A percentile compares a stretch with the other conserved stretches of the same genome.
These are phyloP conservation scores for Muntiacus muntjak DNA, from an alignment of 2,113 vertebrate genomes.

Conservation along the genomic window DNA sequence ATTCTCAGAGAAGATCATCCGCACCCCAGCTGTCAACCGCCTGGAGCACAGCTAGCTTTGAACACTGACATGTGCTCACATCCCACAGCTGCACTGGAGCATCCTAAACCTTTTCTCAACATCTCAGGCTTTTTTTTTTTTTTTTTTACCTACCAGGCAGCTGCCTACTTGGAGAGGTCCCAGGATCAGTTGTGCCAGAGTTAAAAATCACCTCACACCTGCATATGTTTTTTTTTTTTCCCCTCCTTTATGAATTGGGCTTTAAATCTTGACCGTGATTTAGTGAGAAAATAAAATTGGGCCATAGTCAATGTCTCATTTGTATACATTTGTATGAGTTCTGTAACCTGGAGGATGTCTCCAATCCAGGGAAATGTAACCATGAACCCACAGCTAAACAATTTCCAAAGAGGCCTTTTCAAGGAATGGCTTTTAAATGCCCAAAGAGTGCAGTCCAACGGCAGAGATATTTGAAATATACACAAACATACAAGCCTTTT, in stretches of 20 bases:
- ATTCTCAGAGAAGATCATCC: conserved; percentile 55
- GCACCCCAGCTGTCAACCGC: conserved; percentile 36
- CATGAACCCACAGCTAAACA: conserved; percentile 64
- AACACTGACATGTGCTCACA: conserved; percentile 33
- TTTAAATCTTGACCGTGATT: conserved; percentile 81
- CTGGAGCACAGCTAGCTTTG: conserved; percentile 24
- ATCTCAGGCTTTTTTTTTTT: conserved; percentile 36
- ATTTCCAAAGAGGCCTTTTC: conserved; percentile 77
- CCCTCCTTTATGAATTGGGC: conserved; percentile 73
- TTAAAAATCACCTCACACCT: conserved; percentile 81
- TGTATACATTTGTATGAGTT: conserved; percentile 71
- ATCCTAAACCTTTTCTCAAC: conserved; percentile 48
- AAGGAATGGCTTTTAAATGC: conserved; percentile 68
- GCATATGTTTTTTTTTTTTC: conserved; percentile 1
- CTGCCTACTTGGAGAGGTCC: conserved; percentile 68
- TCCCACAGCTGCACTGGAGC: background rate
- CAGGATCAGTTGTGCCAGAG: conserved; percentile 34
- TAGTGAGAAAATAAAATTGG: conserved; percentile 80
- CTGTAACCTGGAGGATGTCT: conserved; percentile 73
- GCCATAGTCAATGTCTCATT: conserved; percentile 77
- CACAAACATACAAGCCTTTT: conserved; percentile 75
- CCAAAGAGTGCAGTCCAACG: conserved; percentile 68
- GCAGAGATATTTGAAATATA: conserved; percentile 71
- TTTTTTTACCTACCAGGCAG: conserved; percentile 31
- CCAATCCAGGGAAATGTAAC: conserved; percentile 73